Evolutionary conservation across 2,797 vertebrate species (phyloP), one percentile per base, ranked within the genome.

Genomic region (Emys orbicularis): DNA sequence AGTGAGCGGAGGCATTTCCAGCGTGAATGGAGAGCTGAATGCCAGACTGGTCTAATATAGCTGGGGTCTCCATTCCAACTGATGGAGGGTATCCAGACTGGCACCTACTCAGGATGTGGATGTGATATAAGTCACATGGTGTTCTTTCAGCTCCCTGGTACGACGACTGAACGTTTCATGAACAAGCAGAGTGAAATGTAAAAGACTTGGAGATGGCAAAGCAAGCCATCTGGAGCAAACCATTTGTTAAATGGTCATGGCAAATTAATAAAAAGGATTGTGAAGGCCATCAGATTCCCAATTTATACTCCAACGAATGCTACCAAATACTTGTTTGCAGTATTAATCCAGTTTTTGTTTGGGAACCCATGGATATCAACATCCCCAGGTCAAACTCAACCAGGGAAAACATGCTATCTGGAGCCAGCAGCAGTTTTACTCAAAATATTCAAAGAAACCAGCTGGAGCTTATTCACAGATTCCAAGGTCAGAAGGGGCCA

Each of bases 111-210:
- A 81, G 31, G 12, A 54, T 15, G 13, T 5, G 27, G 37, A 41
- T 34, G 23, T 9, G n/a, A 15, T 27, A 57, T 27, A 74, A 68
- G n/a, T 34, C 19, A 12, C n/a, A 3, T 41, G 21, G 61, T 1
- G 19, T 16, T 25, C 34, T 76, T 90, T 25, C 0, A 0, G 12
- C 87, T 19, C 53, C 85, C 79, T 77, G 53, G 34, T 41, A 0
- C 0, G 6, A 19, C 41, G 81, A n/a, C 50, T 37, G 52, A 89
- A 52, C 37, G 27, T 53, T 90, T 59, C 57, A 16, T 50, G 50
- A 57, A 72, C 6, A 52, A 10, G 0, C 0, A 91, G 37, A 23
- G 74, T 54, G 3, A 90, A 95, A 90, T 25, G 21, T 61, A 84
- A 41, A 0, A 61, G 74, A 16, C 6, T 41, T 53, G 34, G 21